These are phyloP conservation scores for Hemitrygon akajei DNA, from an alignment of 2,797 vertebrate genomes.

Conservation along the genomic window DNA sequence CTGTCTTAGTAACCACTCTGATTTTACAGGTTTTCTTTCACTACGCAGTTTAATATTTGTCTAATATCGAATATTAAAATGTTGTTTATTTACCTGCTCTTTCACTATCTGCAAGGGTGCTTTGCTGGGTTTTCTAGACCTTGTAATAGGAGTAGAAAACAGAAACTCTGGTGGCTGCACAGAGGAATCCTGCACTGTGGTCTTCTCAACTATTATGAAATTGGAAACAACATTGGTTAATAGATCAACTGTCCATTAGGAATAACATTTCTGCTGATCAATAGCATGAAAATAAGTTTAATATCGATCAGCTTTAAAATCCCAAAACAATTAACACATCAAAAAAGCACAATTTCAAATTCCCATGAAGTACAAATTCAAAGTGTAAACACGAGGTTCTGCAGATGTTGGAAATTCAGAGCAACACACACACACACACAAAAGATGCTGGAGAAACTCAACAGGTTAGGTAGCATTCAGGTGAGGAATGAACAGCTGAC, in stretches of 20 bases:
- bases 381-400: too few species aligned
- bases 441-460: too few species aligned
- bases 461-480: too few species aligned
- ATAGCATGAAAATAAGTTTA: neutral
- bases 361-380: neutral
- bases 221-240: slow-evolving; percentile 3
- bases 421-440: too few species aligned
- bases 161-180: neutral
- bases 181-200: neutral
- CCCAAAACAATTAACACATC: neutral
- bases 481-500: too few species aligned
- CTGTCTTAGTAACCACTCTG: neutral
- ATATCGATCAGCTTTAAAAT: neutral
- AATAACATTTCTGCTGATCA: neutral
- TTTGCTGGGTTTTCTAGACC: slow-evolving; percentile 57
- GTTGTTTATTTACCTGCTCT: slow-evolving; percentile 50
- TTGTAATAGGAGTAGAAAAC: slow-evolving; percentile 62
- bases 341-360: neutral
- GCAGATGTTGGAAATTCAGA: too few species aligned
- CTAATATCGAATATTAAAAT: neutral
- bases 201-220: neutral
- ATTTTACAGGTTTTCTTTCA: neutral
- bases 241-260: neutral
- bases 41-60: neutral
- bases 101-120: slow-evolving; percentile 44